Percentiles rank a stretch among this genome's conserved stretches.
phyloP scores from a whole-genome alignment of 2,888 invertebrate species.

The Alloscopus bannaensis region DNA sequence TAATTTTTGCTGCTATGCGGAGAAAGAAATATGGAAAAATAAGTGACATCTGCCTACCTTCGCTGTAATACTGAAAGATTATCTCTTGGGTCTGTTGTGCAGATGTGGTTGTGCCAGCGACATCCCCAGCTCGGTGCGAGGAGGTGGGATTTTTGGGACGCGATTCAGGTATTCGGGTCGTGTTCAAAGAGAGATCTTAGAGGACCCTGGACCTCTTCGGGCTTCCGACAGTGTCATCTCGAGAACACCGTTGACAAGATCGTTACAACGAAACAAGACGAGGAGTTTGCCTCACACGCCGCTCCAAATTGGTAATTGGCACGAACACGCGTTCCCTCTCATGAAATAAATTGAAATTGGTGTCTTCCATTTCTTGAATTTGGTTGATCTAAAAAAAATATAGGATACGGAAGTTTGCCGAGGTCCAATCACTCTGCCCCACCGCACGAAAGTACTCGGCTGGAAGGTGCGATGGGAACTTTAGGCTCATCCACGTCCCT shows the following conservation, averaged over 20 bases:
- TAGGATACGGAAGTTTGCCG: conserved; percentile 90
- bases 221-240: conserved; percentile 78
- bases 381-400: not conserved
- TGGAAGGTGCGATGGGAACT: conserved; percentile 76
- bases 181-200: conserved; percentile 93
- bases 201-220: conserved; percentile 81
- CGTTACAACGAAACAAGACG: conserved; percentile 70
- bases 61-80: too few relatives aligned
- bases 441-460: conserved; percentile 73
- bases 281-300: conserved; percentile 72
- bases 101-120: conserved; percentile 72
- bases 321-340: not conserved
- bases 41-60: not conserved
- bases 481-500: conserved; percentile 76
- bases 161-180: conserved; percentile 95
- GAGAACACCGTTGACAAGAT: conserved; percentile 73
- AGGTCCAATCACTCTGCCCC: conserved; percentile 89
- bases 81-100: conserved; percentile 4
- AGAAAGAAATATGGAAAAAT: not conserved
- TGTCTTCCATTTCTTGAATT: not conserved
- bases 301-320: conserved; percentile 46
- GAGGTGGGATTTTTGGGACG: conserved; percentile 80
- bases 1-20: not conserved
- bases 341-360: not conserved
- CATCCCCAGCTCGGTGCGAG: conserved; percentile 71